Conservation (phyloP, 2,888 invertebrate species). For the Resseliella maxima region DNA sequence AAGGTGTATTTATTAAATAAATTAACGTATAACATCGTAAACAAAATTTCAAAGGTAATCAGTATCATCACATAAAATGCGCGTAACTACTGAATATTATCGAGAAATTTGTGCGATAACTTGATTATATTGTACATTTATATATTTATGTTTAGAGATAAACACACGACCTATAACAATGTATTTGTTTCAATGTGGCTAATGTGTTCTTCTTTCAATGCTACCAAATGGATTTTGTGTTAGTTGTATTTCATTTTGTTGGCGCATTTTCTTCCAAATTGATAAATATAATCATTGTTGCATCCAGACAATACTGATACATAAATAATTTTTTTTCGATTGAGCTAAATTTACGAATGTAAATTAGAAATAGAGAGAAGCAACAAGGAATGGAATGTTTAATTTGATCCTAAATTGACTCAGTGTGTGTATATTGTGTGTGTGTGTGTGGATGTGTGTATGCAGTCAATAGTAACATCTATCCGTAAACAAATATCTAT, state of each 20-base stretch:
- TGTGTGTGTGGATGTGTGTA: neutral
- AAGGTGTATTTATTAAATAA: neutral
- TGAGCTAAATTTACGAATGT: too few species aligned
- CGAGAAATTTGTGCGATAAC: neutral
- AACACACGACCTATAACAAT: neutral
- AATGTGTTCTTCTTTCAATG: too few species aligned
- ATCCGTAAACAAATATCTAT: constrained; percentile 28
- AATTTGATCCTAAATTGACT: neutral
- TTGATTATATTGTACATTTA: too few species aligned
- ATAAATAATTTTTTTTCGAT: too few species aligned
- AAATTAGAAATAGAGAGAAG: neutral
- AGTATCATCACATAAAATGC: neutral
- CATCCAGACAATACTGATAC: neutral
- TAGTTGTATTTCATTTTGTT: neutral
- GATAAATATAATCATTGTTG: neutral
- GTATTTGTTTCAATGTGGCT: too few species aligned
- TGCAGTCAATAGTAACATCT: neutral
- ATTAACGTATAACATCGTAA: neutral
- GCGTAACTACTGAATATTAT: neutral
- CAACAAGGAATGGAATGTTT: neutral
- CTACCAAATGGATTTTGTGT: neutral
- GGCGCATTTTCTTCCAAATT: neutral
- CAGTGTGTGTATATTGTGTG: neutral
- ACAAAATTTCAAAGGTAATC: neutral
- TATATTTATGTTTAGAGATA: neutral